Conservation (phyloP, 2,888 invertebrate species). For the Tiphia femorata region DNA sequence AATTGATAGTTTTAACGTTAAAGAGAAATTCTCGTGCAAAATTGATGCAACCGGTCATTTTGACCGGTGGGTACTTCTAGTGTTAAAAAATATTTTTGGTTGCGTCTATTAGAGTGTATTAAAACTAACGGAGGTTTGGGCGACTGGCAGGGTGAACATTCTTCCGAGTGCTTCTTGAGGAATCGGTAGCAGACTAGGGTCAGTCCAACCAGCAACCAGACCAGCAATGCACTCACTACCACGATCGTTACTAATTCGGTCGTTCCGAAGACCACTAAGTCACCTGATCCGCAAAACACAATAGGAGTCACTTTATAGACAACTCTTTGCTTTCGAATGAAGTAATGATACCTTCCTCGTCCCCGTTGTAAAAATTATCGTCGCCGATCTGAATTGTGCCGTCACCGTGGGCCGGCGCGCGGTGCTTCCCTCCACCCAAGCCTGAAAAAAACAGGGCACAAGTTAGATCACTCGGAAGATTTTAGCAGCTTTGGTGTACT, state of each 20-base stretch:
- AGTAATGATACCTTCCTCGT: conserved; percentile 18
- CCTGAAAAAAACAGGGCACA: background rate
- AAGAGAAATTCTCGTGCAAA: no score
- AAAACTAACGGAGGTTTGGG: conserved; percentile 43
- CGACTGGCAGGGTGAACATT: conserved; percentile 39
- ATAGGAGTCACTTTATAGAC: background rate
- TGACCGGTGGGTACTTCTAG: no score
- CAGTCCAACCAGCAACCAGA: conserved; percentile 57
- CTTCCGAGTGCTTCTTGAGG: conserved; percentile 43
- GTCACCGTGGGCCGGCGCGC: no score
- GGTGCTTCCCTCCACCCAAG: conserved; percentile 14
- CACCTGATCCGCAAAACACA: no score
- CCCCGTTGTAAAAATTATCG: conserved; percentile 45
- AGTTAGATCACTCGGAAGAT: no score
- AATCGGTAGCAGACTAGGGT: conserved; percentile 55
- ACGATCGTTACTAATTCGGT: conserved; percentile 55
- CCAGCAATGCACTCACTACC: conserved; percentile 48
- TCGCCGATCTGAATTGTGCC: conserved; percentile 40
- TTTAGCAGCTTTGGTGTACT: no score
- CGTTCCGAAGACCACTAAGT: conserved; percentile 36
- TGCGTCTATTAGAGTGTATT: background rate
- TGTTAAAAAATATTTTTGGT: background rate
- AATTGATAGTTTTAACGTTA: no score
- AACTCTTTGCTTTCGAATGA: background rate
- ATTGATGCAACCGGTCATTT: no score